Conservation (phyloP, 2,888 invertebrate genomes). For the Prostheceraeus crozeri region DNA sequence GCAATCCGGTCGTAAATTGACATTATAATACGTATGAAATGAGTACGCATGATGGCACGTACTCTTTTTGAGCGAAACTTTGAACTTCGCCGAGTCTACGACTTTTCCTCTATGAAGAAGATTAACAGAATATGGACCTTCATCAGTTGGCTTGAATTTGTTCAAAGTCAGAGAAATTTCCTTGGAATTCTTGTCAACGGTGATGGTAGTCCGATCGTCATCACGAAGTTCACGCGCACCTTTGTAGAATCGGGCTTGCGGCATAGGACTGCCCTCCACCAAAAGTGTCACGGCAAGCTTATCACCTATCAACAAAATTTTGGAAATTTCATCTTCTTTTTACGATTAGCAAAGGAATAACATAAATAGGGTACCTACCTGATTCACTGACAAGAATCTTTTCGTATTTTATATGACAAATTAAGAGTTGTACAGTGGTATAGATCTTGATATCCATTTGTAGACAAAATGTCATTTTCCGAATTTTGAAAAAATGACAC, state of each 20-base stretch:
- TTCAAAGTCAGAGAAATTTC: conserved; percentile 71
- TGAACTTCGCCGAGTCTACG: conserved; percentile 81
- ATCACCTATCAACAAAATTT: conserved; percentile 13
- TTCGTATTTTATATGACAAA: too few relatives aligned
- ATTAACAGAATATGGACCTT: conserved; percentile 84
- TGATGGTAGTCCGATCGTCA: conserved; percentile 14
- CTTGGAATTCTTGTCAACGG: background rate
- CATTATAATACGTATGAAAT: too few relatives aligned
- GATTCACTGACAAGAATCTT: too few relatives aligned
- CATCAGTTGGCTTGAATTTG: conserved; percentile 91
- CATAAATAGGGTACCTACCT: too few relatives aligned
- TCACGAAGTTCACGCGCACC: conserved; percentile 46
- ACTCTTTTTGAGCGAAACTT: conserved; percentile 77
- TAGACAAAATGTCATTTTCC: too few relatives aligned
- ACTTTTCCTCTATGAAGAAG: conserved; percentile 81
- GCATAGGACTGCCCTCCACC: conserved; percentile 86
- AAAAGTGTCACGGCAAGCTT: conserved; percentile 67
- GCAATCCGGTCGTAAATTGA: too few relatives aligned
- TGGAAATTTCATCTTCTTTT: background rate
- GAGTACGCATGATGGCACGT: too few relatives aligned
- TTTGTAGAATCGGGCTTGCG: conserved; percentile 89
- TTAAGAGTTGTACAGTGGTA: too few relatives aligned
- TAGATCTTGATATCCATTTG: too few relatives aligned
- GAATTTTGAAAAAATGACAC: too few relatives aligned
- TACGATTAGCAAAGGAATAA: too few relatives aligned